Evolutionary conservation across 2,888 invertebrate species (phyloP).

Genomic region (Argynnis bischoffii): DNA sequence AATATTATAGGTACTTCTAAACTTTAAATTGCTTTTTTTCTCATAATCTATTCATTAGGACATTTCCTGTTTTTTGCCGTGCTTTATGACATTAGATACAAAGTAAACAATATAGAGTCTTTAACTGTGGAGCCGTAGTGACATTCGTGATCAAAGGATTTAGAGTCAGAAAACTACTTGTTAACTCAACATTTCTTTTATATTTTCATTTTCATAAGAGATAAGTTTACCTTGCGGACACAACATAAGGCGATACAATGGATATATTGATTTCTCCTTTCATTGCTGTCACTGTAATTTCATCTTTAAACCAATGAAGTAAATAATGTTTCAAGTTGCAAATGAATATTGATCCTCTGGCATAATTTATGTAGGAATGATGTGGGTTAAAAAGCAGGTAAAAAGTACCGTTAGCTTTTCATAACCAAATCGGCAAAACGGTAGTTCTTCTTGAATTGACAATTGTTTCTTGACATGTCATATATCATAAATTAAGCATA

Average conservation of each 20-base stretch:
- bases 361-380: constrained; percentile 35
- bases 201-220: not conserved
- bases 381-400: constrained; percentile 16
- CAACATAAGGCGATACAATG: constrained; percentile 59
- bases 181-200: not conserved
- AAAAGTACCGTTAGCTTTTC: constrained; percentile 27
- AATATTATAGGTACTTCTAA: too few species aligned
- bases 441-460: not conserved
- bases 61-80: too few species aligned
- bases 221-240: constrained; percentile 55
- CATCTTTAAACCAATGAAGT: constrained; percentile 34
- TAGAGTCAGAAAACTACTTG: too few species aligned
- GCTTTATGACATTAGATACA: too few species aligned
- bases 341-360: constrained; percentile 16
- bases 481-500: not conserved
- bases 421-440: constrained; percentile 20
- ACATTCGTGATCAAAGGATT: too few species aligned
- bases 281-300: constrained; percentile 56
- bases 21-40: too few species aligned
- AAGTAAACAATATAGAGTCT: too few species aligned
- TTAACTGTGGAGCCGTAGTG: too few species aligned
- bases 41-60: too few species aligned
- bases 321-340: constrained; percentile 30
- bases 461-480: not conserved
- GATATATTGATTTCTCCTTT: constrained; percentile 57